Evolutionary conservation across 2,113 vertebrate species (phyloP).

Genomic region (Tetraodon nigroviridis): DNA sequence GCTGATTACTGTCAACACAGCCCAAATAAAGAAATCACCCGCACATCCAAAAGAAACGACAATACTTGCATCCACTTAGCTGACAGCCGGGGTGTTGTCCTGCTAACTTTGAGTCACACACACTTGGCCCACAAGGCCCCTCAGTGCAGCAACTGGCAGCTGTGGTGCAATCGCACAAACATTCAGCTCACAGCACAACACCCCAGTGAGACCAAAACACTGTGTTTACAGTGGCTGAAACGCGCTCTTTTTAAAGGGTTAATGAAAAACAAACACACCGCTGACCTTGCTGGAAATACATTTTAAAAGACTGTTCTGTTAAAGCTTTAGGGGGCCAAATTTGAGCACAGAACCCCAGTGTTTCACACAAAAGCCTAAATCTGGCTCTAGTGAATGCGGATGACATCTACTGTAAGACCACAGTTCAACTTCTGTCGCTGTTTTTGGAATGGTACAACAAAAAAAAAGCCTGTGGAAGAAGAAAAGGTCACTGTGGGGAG

Average conservation of each 20-base stretch:
- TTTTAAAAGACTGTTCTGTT: constrained; percentile 6
- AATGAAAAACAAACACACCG: constrained; percentile 5
- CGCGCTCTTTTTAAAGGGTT: constrained; percentile 23
- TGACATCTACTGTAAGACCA: constrained; percentile 38
- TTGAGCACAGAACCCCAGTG: constrained; percentile 32
- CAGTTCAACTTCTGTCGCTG: constrained; percentile 19
- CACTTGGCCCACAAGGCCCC: constrained; percentile 10
- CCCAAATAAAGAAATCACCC: too few relatives aligned
- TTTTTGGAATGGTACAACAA: constrained; percentile 44
- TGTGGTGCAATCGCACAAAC: constrained; percentile 23
- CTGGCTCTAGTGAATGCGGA: constrained; percentile 29
- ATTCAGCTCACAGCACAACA: constrained; percentile 1
- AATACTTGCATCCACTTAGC: too few relatives aligned
- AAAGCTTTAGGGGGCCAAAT: constrained; percentile 10
- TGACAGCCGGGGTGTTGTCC: too few relatives aligned
- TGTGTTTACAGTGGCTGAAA: constrained; percentile 21
- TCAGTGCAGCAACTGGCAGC: constrained; percentile 25
- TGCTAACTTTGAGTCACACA: too few relatives aligned
- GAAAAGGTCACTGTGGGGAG: constrained; percentile 13
- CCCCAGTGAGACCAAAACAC: constrained; percentile 7
- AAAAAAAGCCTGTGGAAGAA: constrained; percentile 7
- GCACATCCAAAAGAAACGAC: too few relatives aligned
- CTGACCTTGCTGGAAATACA: constrained; percentile 10
- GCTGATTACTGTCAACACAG: too few relatives aligned
- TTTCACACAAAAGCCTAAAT: constrained; percentile 21